Base-by-base conservation (phyloP, 2,888 invertebrate species). In the Athalia circularis region DNA sequence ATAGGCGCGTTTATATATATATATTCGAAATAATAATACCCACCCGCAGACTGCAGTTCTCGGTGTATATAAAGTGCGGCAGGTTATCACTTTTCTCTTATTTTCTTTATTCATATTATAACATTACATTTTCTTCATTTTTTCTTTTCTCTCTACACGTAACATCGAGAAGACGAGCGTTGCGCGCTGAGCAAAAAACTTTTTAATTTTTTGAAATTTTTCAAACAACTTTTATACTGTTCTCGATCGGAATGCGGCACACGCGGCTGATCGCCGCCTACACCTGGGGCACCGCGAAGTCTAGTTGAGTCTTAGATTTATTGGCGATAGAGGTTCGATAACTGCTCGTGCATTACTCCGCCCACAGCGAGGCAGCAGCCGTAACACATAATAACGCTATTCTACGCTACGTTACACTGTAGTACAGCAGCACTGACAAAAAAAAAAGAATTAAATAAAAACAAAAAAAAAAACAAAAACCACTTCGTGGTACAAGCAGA, bases 271-370 rank as follows among this genome's bases (percentile, higher is more conserved):
- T 64, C 11, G 75, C 59, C 62, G 75, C 75, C 75, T 75, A 64
- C 75, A 75, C 75, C 75, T 52, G 62, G 62, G 75, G 75, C 75
- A 75, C 50, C 52, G 75, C 75, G 59, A 64, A 62, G 75, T 88
- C 88, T 89, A 88, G 88, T 89, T 88, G 88, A 86, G 87, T 84
- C 85, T 83, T 85, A 87, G 88, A 88, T 89, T 89, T 89, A 89
- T 89, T 87, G 87, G 86, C 86, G 86, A 86, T 88, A 87, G 86
- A 83, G 85, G 84, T 85, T 86, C 85, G 88, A 89, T 88, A 89
- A 87, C 86, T 84, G 85, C 85, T 86, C 88, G 87, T 88, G 87
- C 87, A 88, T 87, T 86, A 87, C 88, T 87, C 87, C 89, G 88
- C 88, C 88, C 87, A 88, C 82, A 61, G 75, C 52, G 48, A 75